phyloP scores from a whole-genome alignment of 2,113 vertebrate species.

The Phodopus roborovskii region DNA sequence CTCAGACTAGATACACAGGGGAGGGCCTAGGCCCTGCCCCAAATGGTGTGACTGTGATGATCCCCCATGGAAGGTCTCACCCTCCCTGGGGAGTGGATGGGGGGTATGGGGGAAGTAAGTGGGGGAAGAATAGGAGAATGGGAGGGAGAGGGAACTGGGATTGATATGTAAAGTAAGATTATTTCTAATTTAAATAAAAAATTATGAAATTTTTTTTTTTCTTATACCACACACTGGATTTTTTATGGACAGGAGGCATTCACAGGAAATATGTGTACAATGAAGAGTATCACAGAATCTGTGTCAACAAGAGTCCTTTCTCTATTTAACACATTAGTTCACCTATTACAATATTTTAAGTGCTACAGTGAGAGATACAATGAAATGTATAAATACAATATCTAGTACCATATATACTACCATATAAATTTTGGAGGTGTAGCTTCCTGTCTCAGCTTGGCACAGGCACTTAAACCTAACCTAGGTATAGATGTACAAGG shows the following conservation, averaged over 20 bases:
- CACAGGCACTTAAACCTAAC: not conserved
- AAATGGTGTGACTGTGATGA: too few relatives aligned
- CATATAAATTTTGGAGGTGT: not conserved
- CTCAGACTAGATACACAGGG: too few relatives aligned
- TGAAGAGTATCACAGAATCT: not conserved
- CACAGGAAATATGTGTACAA: not conserved
- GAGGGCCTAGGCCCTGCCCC: too few relatives aligned
- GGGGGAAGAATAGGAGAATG: too few relatives aligned
- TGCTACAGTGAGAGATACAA: not conserved
- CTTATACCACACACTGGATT: not conserved
- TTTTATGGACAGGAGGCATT: not conserved
- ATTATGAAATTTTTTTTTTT: too few relatives aligned
- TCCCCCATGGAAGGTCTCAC: too few relatives aligned
- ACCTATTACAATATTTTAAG: not conserved
- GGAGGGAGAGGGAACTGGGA: too few relatives aligned
- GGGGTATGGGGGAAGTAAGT: too few relatives aligned
- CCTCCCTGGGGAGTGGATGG: too few relatives aligned
- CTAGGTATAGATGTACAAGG: not conserved
- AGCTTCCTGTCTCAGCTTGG: not conserved
- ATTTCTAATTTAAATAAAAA: too few relatives aligned
- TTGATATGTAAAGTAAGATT: too few relatives aligned
- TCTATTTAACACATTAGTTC: not conserved
- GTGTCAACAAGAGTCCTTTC: not conserved
- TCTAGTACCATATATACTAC: too few relatives aligned
- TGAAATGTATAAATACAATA: constrained; percentile 15